Percentiles rank a stretch among this genome's conserved stretches.
Evolutionary conservation across 92 coral and sea anemone genomes (phyloP).

Genomic region (Metridium senile): DNA sequence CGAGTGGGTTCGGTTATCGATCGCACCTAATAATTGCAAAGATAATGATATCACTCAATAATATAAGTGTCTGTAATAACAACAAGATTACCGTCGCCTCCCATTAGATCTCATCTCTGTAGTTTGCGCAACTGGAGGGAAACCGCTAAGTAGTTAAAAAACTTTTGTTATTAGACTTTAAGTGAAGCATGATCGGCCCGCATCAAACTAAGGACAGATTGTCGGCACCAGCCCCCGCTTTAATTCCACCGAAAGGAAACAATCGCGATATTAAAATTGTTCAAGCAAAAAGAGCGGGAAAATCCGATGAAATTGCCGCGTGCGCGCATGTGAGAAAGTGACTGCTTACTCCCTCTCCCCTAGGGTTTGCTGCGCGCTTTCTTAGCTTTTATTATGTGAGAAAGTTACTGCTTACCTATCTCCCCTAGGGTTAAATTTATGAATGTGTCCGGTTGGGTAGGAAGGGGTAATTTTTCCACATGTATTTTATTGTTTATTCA

Average conservation of each 20-base stretch:
- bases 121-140: not conserved
- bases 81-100: not conserved
- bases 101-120: constrained; percentile 1
- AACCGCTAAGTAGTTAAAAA: constrained; percentile 6
- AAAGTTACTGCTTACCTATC: too few relatives aligned
- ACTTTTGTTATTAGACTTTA: not conserved
- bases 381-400: too few relatives aligned
- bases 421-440: too few relatives aligned
- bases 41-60: not conserved
- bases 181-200: not conserved
- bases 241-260: constrained; percentile 5
- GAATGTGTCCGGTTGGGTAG: too few relatives aligned
- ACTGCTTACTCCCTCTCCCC: not conserved
- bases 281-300: not conserved
- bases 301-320: not conserved
- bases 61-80: not conserved
- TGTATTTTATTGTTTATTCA: too few relatives aligned
- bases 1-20: not conserved
- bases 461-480: too few relatives aligned
- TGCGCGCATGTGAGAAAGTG: not conserved
- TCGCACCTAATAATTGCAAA: not conserved
- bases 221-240: constrained; percentile 19
- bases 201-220: not conserved
- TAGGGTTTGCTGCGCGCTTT: not conserved
- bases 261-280: not conserved